These are phyloP conservation scores for Antedon mediterranea DNA, from an alignment of 53 echinoderm and acorn worm genomes.

Conservation along the genomic window DNA sequence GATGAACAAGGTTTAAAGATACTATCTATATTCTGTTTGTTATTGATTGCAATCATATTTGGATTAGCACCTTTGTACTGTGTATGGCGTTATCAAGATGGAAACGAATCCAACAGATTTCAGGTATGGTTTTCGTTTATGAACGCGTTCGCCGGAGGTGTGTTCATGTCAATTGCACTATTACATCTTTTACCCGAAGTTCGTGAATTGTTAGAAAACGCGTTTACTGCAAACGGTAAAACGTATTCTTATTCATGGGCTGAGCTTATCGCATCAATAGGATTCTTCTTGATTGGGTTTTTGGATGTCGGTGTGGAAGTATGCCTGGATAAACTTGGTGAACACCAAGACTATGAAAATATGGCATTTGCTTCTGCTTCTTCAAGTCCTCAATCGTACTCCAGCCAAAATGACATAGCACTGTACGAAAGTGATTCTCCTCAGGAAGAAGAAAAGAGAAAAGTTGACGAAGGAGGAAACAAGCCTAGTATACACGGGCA, in stretches of 20 bases:
- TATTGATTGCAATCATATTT: slow-evolving; percentile 39
- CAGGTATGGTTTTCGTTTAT: slow-evolving; percentile 40
- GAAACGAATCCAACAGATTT: slow-evolving; percentile 12
- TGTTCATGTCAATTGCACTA: slow-evolving; percentile 73
- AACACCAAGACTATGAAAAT: neutral
- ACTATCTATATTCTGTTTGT: slow-evolving; percentile 39
- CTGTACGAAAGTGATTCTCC: neutral
- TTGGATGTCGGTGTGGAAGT: slow-evolving; percentile 46
- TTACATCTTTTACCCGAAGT: slow-evolving; percentile 76
- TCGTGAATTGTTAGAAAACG: slow-evolving; percentile 21
- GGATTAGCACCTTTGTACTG: slow-evolving; percentile 47
- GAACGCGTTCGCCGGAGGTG: slow-evolving; percentile 77
- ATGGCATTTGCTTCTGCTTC: neutral
- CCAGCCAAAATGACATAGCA: slow-evolving; percentile 3
- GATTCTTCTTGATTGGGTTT: slow-evolving; percentile 69
- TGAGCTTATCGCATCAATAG: slow-evolving; percentile 38
- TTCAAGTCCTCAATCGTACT: neutral
- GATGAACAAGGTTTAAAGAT: slow-evolving; percentile 35
- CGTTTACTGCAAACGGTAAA: slow-evolving; percentile 14
- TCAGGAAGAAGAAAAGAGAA: neutral
- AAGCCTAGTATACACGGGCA: neutral
- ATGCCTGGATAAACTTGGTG: slow-evolving; percentile 30
- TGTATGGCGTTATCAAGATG: slow-evolving; percentile 5
- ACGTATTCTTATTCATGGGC: slow-evolving; percentile 53
- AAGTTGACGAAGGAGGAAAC: neutral